Conservation (phyloP, 2,797 vertebrate species). For the Centropyge bicolor region DNA sequence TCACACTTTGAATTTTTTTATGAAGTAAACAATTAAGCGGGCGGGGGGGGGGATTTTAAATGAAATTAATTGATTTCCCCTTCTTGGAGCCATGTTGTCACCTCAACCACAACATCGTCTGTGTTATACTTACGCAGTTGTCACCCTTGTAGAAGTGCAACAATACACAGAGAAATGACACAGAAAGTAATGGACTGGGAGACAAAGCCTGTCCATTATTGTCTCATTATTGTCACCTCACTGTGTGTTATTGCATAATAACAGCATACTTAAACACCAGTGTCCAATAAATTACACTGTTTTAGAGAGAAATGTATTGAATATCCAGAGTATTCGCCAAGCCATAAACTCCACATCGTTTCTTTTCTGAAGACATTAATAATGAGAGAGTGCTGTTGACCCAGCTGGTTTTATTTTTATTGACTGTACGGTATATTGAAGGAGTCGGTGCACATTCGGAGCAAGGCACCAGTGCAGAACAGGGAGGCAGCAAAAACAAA, state of each 20-base stretch:
- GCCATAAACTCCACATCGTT: background rate
- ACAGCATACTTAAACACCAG: background rate
- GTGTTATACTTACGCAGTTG: too few species aligned
- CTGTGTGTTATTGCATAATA: background rate
- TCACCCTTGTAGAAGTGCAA: background rate
- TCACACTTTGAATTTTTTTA: too few species aligned
- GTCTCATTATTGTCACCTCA: background rate
- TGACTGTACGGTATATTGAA: constrained; percentile 24
- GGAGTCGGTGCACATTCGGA: constrained; percentile 8
- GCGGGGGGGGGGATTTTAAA: too few species aligned
- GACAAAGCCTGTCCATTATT: background rate
- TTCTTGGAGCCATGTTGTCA: too few species aligned
- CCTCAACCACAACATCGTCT: too few species aligned
- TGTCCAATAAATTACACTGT: background rate
- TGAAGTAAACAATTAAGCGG: too few species aligned
- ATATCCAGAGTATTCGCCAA: constrained; percentile 13
- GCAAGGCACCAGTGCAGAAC: constrained; percentile 23
- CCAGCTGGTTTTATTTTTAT: constrained; percentile 61
- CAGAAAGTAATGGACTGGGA: background rate
- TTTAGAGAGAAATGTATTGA: background rate
- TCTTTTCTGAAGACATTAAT: constrained; percentile 12
- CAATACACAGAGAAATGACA: background rate
- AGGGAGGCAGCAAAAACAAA: constrained; percentile 59
- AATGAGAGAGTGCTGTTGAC: constrained; percentile 51
- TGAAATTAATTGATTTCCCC: too few species aligned